Conservation (phyloP, 1,140 invertebrate genomes). For the Drosophila lini region DNA sequence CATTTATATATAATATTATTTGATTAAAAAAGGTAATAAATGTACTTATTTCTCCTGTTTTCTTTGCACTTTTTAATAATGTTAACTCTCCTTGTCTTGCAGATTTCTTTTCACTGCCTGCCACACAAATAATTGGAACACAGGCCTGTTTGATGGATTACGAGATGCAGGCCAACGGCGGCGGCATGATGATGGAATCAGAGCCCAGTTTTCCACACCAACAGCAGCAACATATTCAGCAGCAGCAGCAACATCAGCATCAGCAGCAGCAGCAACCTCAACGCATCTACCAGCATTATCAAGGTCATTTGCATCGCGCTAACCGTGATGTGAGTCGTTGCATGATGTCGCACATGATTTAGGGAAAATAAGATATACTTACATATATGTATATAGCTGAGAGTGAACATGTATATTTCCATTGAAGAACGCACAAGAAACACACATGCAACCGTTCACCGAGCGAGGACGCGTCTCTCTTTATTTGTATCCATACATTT, state of each 20-base stretch:
- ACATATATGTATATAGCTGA: slow-evolving; percentile 31
- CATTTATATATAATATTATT: neutral
- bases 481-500: slow-evolving; percentile 26
- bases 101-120: slow-evolving; percentile 82
- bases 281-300: slow-evolving; percentile 76
- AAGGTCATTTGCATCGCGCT: slow-evolving; percentile 84
- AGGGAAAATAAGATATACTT: slow-evolving; percentile 33
- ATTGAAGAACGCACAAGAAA: slow-evolving; percentile 25
- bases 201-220: slow-evolving; percentile 36
- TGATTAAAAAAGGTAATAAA: neutral
- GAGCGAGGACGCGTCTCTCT: slow-evolving; percentile 45
- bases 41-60: neutral
- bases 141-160: slow-evolving; percentile 78
- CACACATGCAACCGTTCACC: slow-evolving; percentile 57
- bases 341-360: slow-evolving; percentile 84
- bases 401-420: slow-evolving; percentile 18
- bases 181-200: slow-evolving; percentile 45
- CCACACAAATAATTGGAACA: slow-evolving; percentile 76
- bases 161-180: slow-evolving; percentile 59
- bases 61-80: slow-evolving; percentile 1
- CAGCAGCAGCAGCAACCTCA: slow-evolving; percentile 48
- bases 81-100: slow-evolving; percentile 15
- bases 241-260: slow-evolving; percentile 35
- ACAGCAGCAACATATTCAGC: slow-evolving; percentile 27
- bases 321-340: slow-evolving; percentile 84